Evolutionary conservation across 2,113 vertebrate species (phyloP).

Genomic region (Neoarius graeffei): DNA sequence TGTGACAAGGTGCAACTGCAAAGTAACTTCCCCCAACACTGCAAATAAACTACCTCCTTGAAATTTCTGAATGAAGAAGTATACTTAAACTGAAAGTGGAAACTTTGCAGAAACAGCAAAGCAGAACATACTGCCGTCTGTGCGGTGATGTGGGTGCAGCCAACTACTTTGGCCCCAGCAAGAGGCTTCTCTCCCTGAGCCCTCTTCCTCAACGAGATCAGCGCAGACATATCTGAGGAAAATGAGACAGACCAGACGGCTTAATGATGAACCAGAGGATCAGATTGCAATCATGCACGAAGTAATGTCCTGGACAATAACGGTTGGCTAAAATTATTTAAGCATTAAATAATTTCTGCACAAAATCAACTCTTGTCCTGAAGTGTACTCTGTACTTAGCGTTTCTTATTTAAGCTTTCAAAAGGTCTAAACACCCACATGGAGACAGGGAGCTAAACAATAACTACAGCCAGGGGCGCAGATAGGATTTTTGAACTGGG

Average conservation of each 20-base stretch:
- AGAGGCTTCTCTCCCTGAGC: slow-evolving; percentile 98
- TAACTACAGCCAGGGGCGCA: slow-evolving; percentile 1
- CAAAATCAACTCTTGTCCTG: neutral
- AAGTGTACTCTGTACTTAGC: neutral
- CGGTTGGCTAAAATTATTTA: neutral
- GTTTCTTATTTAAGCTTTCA: slow-evolving; percentile 3
- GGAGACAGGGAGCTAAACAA: neutral
- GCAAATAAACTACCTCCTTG: neutral
- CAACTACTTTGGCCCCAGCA: slow-evolving; percentile 95
- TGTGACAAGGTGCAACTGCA: neutral
- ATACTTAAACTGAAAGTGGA: neutral
- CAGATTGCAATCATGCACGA: slow-evolving; percentile 12
- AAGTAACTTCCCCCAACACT: neutral
- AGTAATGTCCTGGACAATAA: neutral
- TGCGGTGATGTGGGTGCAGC: slow-evolving; percentile 97
- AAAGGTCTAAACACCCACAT: slow-evolving; percentile 9
- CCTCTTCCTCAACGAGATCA: slow-evolving; percentile 96
- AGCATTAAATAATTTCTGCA: neutral
- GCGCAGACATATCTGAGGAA: slow-evolving; percentile 93
- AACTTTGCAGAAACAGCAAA: neutral
- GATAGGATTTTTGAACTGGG: no score
- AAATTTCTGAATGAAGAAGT: neutral
- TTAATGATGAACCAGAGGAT: slow-evolving; percentile 23
- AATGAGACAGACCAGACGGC: slow-evolving; percentile 23
- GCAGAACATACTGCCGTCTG: slow-evolving; percentile 88